These are phyloP conservation scores for Mechanitis mazaeus DNA, from an alignment of 2,888 invertebrate species.

Conservation along the genomic window DNA sequence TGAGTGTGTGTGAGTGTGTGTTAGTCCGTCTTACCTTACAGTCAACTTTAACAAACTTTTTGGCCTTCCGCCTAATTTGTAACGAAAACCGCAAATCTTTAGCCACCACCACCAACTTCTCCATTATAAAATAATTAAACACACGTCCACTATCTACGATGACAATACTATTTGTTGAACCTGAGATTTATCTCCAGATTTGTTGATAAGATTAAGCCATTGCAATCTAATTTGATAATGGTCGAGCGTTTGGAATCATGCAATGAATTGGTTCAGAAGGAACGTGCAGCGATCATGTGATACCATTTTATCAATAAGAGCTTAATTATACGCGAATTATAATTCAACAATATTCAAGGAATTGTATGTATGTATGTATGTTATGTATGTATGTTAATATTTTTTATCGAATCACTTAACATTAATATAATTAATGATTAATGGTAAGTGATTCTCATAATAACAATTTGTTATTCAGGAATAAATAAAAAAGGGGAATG, in stretches of 20 bases:
- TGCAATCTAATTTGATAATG: slow-evolving; percentile 8
- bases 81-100: slow-evolving; percentile 44
- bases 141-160: slow-evolving; percentile 11
- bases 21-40: slow-evolving; percentile 31
- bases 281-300: slow-evolving; percentile 14
- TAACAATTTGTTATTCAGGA: no score
- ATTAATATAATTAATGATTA: no score
- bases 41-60: slow-evolving; percentile 28
- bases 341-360: no score
- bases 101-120: slow-evolving; percentile 13
- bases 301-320: slow-evolving; percentile 6
- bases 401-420: no score
- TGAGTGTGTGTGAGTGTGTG: no score
- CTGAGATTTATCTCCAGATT: slow-evolving; percentile 19
- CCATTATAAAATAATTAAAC: slow-evolving; percentile 18
- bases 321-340: no score
- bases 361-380: no score
- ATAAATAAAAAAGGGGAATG: no score
- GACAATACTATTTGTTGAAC: slow-evolving; percentile 9
- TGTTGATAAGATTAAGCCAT: slow-evolving; percentile 23
- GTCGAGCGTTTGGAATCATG: slow-evolving; percentile 8
- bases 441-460: no score
- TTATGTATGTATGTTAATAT: no score
- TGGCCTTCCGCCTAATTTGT: slow-evolving; percentile 38
- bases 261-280: slow-evolving; percentile 16